A percentile compares a stretch with the other conserved stretches of the same genome.
phyloP scores from a whole-genome alignment of 2,113 vertebrate species.

The Numida meleagris region DNA sequence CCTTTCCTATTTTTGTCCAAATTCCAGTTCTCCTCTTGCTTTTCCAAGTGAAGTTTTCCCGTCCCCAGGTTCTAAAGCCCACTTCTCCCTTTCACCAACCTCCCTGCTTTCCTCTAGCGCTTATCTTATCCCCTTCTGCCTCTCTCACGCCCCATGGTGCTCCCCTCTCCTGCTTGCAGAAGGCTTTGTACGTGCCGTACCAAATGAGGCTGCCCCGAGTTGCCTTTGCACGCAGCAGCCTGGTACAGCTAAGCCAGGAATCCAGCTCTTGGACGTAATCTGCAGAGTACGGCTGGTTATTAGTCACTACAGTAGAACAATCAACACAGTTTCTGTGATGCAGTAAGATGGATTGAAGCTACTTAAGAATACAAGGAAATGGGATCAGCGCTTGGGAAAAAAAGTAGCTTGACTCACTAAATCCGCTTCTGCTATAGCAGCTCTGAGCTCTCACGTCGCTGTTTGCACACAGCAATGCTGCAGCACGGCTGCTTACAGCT shows the following conservation, averaged over 20 bases:
- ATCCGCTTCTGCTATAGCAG: neutral
- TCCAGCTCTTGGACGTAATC: neutral
- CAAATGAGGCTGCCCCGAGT: accelerated
- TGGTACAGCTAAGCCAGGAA: neutral
- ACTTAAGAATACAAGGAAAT: conserved; percentile 30
- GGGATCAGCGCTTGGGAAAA: neutral
- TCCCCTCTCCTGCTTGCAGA: neutral
- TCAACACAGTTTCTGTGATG: neutral
- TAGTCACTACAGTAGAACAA: conserved; percentile 36
- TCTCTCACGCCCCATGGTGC: neutral
- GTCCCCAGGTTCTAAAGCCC: neutral
- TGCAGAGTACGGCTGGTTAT: neutral
- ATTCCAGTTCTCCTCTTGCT: neutral
- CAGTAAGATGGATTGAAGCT: conserved; percentile 42
- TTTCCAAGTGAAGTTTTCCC: neutral
- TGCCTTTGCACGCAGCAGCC: neutral
- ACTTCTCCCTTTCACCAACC: neutral
- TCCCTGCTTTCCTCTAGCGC: neutral
- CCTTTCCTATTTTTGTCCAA: neutral
- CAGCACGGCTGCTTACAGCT: neutral
- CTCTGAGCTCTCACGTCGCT: neutral
- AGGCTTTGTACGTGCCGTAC: neutral
- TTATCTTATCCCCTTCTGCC: neutral
- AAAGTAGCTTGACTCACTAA: conserved; percentile 19
- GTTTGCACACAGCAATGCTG: neutral